Conservation (phyloP, 2,797 vertebrate species). For the Poecilia gillii region DNA sequence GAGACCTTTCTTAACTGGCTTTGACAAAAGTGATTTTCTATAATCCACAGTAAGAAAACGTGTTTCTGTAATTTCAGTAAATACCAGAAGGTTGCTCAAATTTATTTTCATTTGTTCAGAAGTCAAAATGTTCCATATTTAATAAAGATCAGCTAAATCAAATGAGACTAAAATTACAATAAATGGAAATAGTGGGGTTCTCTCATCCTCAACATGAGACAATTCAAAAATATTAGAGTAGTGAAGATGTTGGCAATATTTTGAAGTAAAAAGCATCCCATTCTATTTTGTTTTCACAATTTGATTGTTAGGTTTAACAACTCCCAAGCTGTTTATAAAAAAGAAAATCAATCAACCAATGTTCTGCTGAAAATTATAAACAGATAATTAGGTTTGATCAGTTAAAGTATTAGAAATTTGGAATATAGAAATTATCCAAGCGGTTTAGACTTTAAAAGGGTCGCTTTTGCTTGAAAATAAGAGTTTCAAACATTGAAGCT, state of each 20-base stretch:
- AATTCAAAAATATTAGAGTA: neutral
- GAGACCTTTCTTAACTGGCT: neutral
- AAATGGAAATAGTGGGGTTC: neutral
- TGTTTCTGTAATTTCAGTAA: neutral
- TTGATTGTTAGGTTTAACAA: neutral
- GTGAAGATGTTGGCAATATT: neutral
- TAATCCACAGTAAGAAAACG: neutral
- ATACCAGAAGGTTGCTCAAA: neutral
- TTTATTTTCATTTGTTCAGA: neutral
- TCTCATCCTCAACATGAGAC: neutral
- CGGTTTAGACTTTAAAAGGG: neutral
- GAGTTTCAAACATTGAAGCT: neutral
- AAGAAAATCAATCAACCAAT: neutral
- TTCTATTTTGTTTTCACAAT: neutral
- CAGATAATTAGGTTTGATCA: neutral
- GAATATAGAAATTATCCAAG: neutral
- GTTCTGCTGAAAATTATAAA: neutral
- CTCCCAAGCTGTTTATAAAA: neutral
- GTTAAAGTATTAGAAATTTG: neutral
- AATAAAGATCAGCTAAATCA: neutral
- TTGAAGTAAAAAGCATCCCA: neutral
- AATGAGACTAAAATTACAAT: neutral
- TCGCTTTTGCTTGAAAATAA: neutral
- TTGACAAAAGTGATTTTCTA: neutral
- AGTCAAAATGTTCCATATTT: neutral